Percentiles rank a stretch among this genome's conserved stretches.
These are phyloP conservation scores for Eueremaeus valkanovi DNA, from an alignment of 2,888 invertebrate species.

Conservation along the genomic window DNA sequence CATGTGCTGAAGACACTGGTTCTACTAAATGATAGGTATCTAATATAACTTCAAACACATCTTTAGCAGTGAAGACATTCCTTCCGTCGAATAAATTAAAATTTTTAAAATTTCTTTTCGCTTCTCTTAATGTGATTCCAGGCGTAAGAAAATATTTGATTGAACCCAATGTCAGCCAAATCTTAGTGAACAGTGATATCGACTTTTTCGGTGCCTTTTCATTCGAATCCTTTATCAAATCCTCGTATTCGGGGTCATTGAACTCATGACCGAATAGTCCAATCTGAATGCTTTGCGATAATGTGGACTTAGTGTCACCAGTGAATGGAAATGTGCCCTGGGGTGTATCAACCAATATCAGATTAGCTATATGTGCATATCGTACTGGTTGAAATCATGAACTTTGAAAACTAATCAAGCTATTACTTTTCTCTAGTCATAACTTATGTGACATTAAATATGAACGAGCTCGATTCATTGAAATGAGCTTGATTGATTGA, in stretches of 20 bases:
- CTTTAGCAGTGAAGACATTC: not conserved
- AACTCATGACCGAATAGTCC: not conserved
- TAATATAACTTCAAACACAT: not conserved
- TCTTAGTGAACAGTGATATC: not conserved
- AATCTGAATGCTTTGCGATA: not conserved
- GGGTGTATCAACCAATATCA: not conserved
- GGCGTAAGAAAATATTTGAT: not conserved
- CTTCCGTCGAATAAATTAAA: not conserved
- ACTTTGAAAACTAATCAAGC: no score
- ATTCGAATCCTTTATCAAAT: not conserved
- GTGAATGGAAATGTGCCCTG: not conserved
- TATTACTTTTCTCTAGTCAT: no score
- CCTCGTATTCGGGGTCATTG: not conserved
- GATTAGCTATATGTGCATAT: no score
- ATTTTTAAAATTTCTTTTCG: not conserved
- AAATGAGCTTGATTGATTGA: no score
- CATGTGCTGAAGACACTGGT: not conserved
- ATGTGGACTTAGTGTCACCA: not conserved
- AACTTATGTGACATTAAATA: no score
- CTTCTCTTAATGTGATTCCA: not conserved
- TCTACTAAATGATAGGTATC: not conserved
- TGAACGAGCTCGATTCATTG: no score
- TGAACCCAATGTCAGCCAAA: not conserved
- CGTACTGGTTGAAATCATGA: no score
- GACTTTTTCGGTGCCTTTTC: not conserved